Evolutionary conservation across 1,140 invertebrate species (phyloP).

Genomic region (Zaprionus gabonicus): DNA sequence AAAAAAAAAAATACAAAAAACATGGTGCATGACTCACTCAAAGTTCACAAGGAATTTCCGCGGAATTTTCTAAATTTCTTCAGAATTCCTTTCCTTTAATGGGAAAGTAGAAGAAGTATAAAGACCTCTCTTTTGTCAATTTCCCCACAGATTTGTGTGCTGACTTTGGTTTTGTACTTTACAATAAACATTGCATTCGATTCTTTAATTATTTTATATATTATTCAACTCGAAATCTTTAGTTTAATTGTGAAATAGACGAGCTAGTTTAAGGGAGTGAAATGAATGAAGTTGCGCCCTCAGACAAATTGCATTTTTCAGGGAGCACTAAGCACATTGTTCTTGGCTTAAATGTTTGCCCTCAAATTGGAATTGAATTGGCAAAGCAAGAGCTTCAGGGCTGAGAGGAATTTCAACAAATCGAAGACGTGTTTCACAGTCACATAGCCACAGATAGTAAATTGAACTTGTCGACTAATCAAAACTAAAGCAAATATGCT

Average conservation of each 20-base stretch:
- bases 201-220: background rate
- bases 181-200: too few species aligned
- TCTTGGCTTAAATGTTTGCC: constrained; percentile 5
- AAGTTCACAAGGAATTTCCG: background rate
- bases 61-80: background rate
- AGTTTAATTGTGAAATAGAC: too few species aligned
- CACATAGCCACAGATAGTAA: background rate
- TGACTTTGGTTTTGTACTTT: too few species aligned
- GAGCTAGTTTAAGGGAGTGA: background rate
- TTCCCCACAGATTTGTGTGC: too few species aligned
- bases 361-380: constrained; percentile 1
- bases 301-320: constrained; percentile 3
- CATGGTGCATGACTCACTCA: constrained; percentile 42
- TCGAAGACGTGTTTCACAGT: background rate
- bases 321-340: background rate
- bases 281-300: constrained; percentile 1
- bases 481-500: constrained; percentile 4
- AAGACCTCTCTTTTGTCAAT: too few species aligned
- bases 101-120: too few species aligned
- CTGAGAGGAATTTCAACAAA: background rate
- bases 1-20: constrained; percentile 23
- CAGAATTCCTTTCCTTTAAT: background rate
- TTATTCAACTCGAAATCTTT: background rate
- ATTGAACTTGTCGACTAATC: constrained; percentile 8
- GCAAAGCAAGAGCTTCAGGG: background rate